These are phyloP conservation scores for Yponomeuta plumbellus DNA, from an alignment of 2,888 invertebrate species.

Conservation along the genomic window DNA sequence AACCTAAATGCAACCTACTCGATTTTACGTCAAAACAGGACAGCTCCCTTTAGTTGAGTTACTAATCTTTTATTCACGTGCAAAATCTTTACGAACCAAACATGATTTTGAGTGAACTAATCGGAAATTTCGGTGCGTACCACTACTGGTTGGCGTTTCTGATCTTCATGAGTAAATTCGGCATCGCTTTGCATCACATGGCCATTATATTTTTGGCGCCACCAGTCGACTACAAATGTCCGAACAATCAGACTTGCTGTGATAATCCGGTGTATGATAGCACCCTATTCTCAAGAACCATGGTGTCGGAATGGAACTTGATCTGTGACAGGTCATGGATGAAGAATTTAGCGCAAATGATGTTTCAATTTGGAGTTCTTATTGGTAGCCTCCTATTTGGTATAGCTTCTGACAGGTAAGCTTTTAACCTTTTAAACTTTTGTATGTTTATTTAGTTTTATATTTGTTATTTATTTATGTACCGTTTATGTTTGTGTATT, in stretches of 20 bases:
- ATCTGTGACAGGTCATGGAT: slow-evolving; percentile 80
- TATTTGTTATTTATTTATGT: too few relatives aligned
- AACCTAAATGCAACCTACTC: neutral
- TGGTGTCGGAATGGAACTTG: slow-evolving; percentile 84
- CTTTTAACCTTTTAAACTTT: too few relatives aligned
- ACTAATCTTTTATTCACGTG: too few relatives aligned
- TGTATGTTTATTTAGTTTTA: too few relatives aligned
- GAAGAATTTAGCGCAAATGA: slow-evolving; percentile 81
- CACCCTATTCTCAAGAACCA: slow-evolving; percentile 79
- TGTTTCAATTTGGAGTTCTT: slow-evolving; percentile 85
- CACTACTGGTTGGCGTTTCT: slow-evolving; percentile 35
- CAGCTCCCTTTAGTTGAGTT: neutral
- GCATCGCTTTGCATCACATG: slow-evolving; percentile 42
- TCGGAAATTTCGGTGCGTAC: slow-evolving; percentile 40
- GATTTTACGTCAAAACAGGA: neutral
- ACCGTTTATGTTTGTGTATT: too few relatives aligned
- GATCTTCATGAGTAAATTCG: slow-evolving; percentile 32
- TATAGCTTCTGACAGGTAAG: slow-evolving; percentile 81
- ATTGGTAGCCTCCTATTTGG: slow-evolving; percentile 83
- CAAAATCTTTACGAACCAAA: neutral
- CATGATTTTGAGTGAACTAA: slow-evolving; percentile 19
- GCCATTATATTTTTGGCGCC: slow-evolving; percentile 45
- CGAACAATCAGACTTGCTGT: slow-evolving; percentile 58
- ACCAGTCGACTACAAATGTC: slow-evolving; percentile 38
- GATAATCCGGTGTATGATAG: slow-evolving; percentile 76